phyloP scores from a whole-genome alignment of 2,113 vertebrate genomes.

The Siniperca chuatsi region DNA sequence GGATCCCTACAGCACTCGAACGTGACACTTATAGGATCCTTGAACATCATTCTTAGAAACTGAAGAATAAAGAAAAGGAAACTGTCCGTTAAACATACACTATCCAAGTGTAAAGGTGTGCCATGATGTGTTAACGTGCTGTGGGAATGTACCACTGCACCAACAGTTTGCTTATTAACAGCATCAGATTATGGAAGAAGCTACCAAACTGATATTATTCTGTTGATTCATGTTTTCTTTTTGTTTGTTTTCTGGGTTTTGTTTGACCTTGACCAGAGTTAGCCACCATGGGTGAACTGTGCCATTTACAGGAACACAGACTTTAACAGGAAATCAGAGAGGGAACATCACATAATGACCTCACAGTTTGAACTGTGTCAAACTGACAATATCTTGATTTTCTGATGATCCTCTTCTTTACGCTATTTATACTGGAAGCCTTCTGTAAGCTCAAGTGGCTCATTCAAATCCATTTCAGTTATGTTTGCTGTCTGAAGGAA shows the following conservation, averaged over 20 bases:
- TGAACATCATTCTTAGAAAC: not conserved
- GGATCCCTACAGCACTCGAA: not conserved
- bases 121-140: not conserved
- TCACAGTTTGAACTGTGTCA: not conserved
- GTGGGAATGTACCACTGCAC: not conserved
- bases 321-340: not conserved
- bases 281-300: not conserved
- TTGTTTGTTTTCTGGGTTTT: not conserved
- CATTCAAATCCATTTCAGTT: slow-evolving; percentile 18
- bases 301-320: not conserved
- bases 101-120: not conserved
- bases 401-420: not conserved
- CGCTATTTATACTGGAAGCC: not conserved
- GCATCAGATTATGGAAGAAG: not conserved
- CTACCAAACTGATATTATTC: too few relatives aligned
- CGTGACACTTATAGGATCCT: not conserved
- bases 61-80: not conserved
- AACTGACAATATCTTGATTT: not conserved
- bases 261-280: not conserved
- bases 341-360: too few relatives aligned
- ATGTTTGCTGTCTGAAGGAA: slow-evolving; percentile 11
- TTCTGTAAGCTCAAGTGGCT: not conserved
- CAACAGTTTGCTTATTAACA: not conserved
- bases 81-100: not conserved
- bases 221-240: too few relatives aligned